Percentiles rank a stretch among this genome's conserved stretches.
phyloP scores from a whole-genome alignment of 2,113 vertebrate genomes.

The Andinoacara biseriatus region DNA sequence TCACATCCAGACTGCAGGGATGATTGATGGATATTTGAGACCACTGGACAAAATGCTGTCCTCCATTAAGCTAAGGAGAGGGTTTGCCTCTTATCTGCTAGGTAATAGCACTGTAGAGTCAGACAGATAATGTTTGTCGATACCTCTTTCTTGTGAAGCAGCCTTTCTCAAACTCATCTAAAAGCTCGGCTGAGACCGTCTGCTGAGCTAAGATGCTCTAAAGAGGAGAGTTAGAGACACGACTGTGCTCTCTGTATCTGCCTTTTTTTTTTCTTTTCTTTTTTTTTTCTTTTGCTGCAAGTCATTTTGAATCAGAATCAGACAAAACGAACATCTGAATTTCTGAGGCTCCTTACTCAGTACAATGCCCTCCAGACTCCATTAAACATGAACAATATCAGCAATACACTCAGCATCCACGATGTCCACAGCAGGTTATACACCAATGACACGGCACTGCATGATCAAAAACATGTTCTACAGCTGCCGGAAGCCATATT shows the following conservation, averaged over 20 bases:
- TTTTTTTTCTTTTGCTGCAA: neutral
- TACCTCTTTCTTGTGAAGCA: constrained; percentile 1
- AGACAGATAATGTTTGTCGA: neutral
- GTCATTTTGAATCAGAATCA: constrained; percentile 33
- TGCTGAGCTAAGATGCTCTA: constrained; percentile 21
- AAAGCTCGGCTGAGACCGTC: constrained; percentile 5
- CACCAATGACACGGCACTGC: too few species aligned
- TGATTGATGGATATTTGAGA: constrained; percentile 2
- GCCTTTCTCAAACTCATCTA: constrained; percentile 28
- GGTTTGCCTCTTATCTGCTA: constrained; percentile 15
- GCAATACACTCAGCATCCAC: neutral
- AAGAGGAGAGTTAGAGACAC: neutral
- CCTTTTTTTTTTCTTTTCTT: neutral
- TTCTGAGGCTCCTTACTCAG: neutral
- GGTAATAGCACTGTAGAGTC: neutral
- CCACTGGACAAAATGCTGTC: neutral
- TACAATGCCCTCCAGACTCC: neutral
- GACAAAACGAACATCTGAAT: neutral
- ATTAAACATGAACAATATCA: neutral
- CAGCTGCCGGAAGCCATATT: neutral
- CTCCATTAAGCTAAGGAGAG: constrained; percentile 18
- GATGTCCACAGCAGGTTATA: neutral
- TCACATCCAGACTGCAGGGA: neutral
- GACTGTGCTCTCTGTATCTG: neutral
- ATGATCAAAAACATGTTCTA: neutral